Base-by-base conservation (phyloP, 2,113 vertebrate species). In the Tonatia bakeri region DNA sequence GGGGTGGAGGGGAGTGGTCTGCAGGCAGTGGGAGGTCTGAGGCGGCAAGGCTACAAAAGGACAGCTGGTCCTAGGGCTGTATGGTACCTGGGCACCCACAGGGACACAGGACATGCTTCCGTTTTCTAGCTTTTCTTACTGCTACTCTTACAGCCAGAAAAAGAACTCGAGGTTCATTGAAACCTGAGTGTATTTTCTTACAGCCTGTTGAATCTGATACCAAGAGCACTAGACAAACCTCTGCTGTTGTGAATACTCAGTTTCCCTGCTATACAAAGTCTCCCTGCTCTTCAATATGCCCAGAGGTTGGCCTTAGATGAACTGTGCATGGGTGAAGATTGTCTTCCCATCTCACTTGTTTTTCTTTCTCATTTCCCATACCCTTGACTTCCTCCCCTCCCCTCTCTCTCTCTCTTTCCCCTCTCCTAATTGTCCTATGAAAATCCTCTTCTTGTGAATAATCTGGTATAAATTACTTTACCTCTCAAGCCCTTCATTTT, bases 1-100 rank as follows among this genome's bases (percentile, higher is more conserved):
- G 52, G 17, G 52, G 47, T 15, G 47, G 13, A 15, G 47, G 14
- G 47, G 50, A 16, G 13, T 15, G 38, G 76, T 72, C n/a, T 3
- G 13, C 65, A 50, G 64, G 79, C 7, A 87, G 92, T 70, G 87
- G 94, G 96, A 91, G 95, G 94, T 96, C 95, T 7, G 2, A 50
- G 73, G 16, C 52, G 50, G 24, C 80, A 14, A 28, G 1, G 19
- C 47, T 86, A 20, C 33, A 13, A 11, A 86, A 56, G 83, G 64
- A 88, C 61, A 86, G 52, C 92, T 86, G 79, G 88, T 73, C 73
- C 86, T 17, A 9, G 36, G 50, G 24, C 70, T 67, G 45, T 72
- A 45, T 76, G 76, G 87, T 59, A 87, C 59, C 82, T 80, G 64
- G 40, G 38, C 31, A 85, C 67, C 61, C 59, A 20, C 47, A 36